Conservation (phyloP, 2,797 vertebrate species). For the Enteromius mattozi region DNA sequence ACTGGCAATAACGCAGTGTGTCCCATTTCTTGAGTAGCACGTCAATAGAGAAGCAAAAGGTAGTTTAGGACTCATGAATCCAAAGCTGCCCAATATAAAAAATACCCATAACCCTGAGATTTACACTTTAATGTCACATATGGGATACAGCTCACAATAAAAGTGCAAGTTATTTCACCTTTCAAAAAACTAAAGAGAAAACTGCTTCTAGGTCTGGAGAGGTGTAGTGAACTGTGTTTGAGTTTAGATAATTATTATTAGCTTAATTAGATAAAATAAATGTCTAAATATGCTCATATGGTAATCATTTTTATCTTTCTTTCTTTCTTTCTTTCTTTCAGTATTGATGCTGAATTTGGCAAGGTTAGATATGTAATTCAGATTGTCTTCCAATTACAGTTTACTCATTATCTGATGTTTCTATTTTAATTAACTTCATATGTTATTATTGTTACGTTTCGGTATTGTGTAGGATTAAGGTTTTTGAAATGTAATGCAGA, state of each 20-base stretch:
- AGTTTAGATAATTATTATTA: not conserved
- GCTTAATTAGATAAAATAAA: not conserved
- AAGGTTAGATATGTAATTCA: not conserved
- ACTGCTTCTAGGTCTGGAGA: conserved; percentile 52
- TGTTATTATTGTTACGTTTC: not conserved
- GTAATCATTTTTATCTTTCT: no score
- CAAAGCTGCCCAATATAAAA: conserved; percentile 62
- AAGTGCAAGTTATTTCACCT: conserved; percentile 59
- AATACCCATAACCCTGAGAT: conserved; percentile 66
- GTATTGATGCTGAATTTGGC: not conserved
- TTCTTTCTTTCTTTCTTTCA: not conserved
- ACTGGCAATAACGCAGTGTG: conserved; percentile 2
- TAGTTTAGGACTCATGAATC: conserved; percentile 67
- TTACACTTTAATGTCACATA: conserved; percentile 62
- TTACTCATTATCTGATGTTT: not conserved
- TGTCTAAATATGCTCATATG: not conserved
- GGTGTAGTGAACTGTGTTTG: conserved; percentile 52
- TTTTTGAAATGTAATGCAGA: not conserved
- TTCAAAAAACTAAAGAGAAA: conserved; percentile 56
- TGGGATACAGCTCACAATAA: conserved; percentile 63
- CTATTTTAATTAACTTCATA: no score
- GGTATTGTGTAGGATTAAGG: not conserved
- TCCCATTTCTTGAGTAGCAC: conserved; percentile 50
- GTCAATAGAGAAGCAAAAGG: conserved; percentile 57
- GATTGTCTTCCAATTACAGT: not conserved